These are phyloP conservation scores for Venustaconcha ellipsiformis DNA, from an alignment of 1,140 invertebrate genomes.

Conservation along the genomic window DNA sequence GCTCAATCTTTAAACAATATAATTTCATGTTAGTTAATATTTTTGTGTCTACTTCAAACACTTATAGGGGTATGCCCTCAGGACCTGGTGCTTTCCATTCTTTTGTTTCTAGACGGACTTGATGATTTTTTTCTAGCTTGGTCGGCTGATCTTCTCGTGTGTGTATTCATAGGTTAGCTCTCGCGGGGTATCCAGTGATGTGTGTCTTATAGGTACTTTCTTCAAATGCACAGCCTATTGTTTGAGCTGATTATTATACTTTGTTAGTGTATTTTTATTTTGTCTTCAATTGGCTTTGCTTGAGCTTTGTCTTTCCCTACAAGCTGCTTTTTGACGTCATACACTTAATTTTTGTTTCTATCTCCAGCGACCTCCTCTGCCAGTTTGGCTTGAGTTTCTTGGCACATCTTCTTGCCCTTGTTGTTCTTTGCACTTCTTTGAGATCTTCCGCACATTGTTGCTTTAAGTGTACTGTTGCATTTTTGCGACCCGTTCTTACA, in stretches of 20 bases:
- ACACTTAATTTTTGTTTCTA: too few relatives aligned
- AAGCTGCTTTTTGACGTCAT: too few relatives aligned
- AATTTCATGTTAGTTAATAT: slow-evolving; percentile 15
- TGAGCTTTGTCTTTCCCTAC: background rate
- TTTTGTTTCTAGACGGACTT: slow-evolving; percentile 7
- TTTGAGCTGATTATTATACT: background rate
- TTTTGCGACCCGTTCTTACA: too few relatives aligned
- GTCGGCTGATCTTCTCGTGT: slow-evolving; percentile 5
- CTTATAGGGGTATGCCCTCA: slow-evolving; percentile 12
- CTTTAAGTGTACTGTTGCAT: too few relatives aligned
- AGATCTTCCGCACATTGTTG: too few relatives aligned
- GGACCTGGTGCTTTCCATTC: slow-evolving; percentile 11
- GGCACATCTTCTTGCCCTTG: too few relatives aligned
- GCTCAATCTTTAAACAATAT: slow-evolving; percentile 10
- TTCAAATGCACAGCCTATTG: slow-evolving; percentile 12
- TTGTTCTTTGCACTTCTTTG: too few relatives aligned
- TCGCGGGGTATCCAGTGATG: slow-evolving; percentile 8
- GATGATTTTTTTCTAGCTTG: background rate
- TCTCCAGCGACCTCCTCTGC: too few relatives aligned
- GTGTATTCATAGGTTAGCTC: slow-evolving; percentile 1
- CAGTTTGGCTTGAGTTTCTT: too few relatives aligned
- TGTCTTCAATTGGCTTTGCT: slow-evolving; percentile 1
- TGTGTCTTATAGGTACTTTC: slow-evolving; percentile 7
- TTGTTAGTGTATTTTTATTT: background rate
- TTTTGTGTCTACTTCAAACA: slow-evolving; percentile 16